Base-by-base conservation (phyloP, 35 echinoderm and acorn worm species). In the Heliocidaris erythrogramma region DNA sequence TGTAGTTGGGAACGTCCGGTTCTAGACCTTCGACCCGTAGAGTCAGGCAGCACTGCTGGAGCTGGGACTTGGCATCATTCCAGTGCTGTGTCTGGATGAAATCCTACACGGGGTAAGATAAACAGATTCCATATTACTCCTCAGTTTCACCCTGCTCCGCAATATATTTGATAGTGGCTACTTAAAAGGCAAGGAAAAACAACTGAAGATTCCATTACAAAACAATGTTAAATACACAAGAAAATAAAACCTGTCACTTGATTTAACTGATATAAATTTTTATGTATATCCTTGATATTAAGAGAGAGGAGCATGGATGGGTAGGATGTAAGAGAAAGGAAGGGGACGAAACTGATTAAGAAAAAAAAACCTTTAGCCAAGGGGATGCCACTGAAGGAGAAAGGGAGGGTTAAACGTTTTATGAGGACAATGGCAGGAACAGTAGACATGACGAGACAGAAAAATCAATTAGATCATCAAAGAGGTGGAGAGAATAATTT, bases 41-140 rank as follows among this genome's bases (percentile, higher is more conserved):
- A 30, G 98, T 99, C 42, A 99, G 94, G 49, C 95, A 96, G 49
- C 97, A 96, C 85, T 99, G 98, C 69, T 99, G 98, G 48, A 99
- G 96, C 48, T 99, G 97, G 29, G 96, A 99, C 65, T 99, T 99
- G 49, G 97, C 95, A 97, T 99, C 98, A 91, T 99, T 99, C 98
- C 98, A 99, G 59, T 97, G 94, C 48, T 99, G 97, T 48, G 88
- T 96, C 29, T 95, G 92, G 53, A 99, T 99, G 52, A 97, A 97
- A 49, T 96, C 95, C 98, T 97, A 59, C 31, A 89, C 7, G 48
- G 27, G 48, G 30, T 89, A 78, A 78, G 3, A n/a, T 78, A 18
- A 18, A 60, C 59, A 60, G 18, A 60, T 60, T 60, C 59, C 18
- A 14, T 60, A 60, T 60, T 18, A 10, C 12, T 60, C 18, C 59